phyloP scores from a whole-genome alignment of 2,113 vertebrate genomes.

The Plecturocebus donacophilus region DNA sequence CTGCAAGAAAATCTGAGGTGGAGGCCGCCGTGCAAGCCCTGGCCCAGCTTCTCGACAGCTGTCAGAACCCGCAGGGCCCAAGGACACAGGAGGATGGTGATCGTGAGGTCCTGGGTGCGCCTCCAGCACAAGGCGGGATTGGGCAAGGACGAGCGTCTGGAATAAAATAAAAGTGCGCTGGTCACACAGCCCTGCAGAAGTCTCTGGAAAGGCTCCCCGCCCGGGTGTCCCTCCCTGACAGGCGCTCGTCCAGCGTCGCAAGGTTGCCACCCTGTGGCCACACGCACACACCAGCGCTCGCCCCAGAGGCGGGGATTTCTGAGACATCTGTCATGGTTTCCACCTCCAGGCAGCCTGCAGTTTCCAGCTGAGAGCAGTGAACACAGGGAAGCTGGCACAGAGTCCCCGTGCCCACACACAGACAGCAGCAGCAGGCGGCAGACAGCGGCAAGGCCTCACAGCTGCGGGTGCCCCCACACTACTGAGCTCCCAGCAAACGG shows the following conservation, averaged over 20 bases:
- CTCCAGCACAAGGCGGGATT: not conserved
- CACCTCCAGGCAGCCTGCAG: not conserved
- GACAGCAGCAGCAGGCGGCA: conserved; percentile 30
- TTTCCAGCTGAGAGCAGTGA: conserved; percentile 53
- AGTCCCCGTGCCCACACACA: not conserved
- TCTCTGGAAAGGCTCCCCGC: not conserved
- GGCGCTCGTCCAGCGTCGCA: not conserved
- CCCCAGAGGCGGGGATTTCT: not conserved
- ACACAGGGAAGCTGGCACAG: conserved; percentile 46
- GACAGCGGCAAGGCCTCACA: not conserved
- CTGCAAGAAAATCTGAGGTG: not conserved
- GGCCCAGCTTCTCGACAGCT: not conserved
- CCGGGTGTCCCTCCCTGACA: not conserved
- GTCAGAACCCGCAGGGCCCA: not conserved
- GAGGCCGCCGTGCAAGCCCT: not conserved
- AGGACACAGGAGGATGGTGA: not conserved
- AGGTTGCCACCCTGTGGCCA: conserved; percentile 79
- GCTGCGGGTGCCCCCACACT: conserved; percentile 27
- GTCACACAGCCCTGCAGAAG: not conserved
- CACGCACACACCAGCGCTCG: rapidly evolving
- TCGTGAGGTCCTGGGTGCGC: not conserved
- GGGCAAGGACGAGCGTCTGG: not conserved
- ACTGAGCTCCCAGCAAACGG: conserved; percentile 47
- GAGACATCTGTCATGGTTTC: conserved; percentile 63
- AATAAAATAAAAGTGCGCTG: no score